phyloP scores from a whole-genome alignment of 2,797 vertebrate species.

The Intellagama lesueurii region DNA sequence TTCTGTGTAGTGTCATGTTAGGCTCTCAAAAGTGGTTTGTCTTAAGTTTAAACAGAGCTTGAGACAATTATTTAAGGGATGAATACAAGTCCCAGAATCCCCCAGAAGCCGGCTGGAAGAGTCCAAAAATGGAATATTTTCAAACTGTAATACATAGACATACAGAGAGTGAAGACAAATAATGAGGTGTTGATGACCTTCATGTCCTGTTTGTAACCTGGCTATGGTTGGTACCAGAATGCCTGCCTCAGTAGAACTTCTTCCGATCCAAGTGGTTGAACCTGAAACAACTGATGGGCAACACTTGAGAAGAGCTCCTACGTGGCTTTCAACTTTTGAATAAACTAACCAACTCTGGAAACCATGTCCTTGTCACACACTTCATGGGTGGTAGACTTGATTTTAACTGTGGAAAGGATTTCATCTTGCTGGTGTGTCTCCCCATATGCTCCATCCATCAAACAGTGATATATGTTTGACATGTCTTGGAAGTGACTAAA shows the following conservation, averaged over 20 bases:
- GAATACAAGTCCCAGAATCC: no score
- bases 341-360: not conserved
- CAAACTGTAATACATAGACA: no score
- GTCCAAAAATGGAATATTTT: no score
- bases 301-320: not conserved
- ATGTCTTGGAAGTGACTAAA: not conserved
- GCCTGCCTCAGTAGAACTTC: not conserved
- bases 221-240: not conserved
- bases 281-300: not conserved
- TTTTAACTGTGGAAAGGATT: not conserved
- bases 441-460: not conserved
- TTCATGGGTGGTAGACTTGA: not conserved
- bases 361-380: not conserved
- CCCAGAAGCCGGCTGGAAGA: no score
- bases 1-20: no score
- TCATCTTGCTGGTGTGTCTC: not conserved
- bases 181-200: not conserved
- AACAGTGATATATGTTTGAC: not conserved
- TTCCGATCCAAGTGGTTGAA: not conserved
- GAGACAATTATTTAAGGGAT: no score
- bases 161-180: not conserved
- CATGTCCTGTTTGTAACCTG: not conserved
- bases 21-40: no score
- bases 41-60: no score
- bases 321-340: not conserved